A percentile compares a stretch with the other conserved stretches of the same genome.
These are phyloP conservation scores for Ceyx cyanopectus DNA, from an alignment of 2,113 vertebrate genomes.

Conservation along the genomic window DNA sequence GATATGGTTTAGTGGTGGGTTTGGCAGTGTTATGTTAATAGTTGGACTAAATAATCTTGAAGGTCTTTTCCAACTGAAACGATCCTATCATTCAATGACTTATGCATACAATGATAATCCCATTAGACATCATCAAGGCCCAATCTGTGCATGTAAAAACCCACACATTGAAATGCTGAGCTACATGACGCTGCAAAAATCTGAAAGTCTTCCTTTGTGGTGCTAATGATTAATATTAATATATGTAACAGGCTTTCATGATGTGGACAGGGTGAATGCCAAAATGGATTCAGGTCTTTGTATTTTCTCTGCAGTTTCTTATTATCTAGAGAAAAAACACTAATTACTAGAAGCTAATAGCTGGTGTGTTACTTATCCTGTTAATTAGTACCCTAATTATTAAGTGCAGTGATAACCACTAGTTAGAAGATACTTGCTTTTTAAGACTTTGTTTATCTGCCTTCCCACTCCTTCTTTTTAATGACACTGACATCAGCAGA, in stretches of 20 bases:
- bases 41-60: too few relatives aligned
- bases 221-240: not conserved
- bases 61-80: too few relatives aligned
- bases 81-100: not conserved
- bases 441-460: conserved; percentile 66
- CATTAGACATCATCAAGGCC: not conserved
- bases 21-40: too few relatives aligned
- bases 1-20: too few relatives aligned
- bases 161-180: fast-evolving
- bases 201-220: not conserved
- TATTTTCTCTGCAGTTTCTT: conserved; percentile 46
- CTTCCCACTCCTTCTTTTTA: conserved; percentile 32
- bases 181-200: not conserved
- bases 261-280: not conserved
- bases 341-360: conserved; percentile 62
- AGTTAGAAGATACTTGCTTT: conserved; percentile 40
- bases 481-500: conserved; percentile 19
- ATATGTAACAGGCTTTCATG: not conserved
- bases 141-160: not conserved
- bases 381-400: conserved; percentile 64
- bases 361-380: conserved; percentile 44
- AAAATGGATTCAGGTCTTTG: conserved; percentile 23
- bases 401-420: conserved; percentile 59
- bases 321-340: conserved; percentile 43
- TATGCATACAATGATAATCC: not conserved